Base-by-base conservation (phyloP, 2,113 vertebrate genomes). In the Laterallus jamaicensis region DNA sequence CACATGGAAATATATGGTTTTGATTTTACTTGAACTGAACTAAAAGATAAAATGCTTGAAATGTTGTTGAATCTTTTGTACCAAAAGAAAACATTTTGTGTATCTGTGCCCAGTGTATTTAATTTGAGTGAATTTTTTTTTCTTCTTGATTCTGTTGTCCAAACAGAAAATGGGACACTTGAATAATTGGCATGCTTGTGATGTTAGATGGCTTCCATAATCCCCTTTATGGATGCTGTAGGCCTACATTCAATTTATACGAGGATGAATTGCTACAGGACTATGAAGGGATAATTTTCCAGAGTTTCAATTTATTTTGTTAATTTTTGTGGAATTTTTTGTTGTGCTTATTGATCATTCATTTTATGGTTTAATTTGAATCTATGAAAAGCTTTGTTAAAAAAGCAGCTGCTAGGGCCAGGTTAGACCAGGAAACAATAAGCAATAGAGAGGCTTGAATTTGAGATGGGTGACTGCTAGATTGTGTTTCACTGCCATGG, bases 1-100 rank as follows among this genome's bases (percentile, higher is more conserved):
- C 44, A 89, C 20, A 47, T 14, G 16, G 70, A 83, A 75, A 82
- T 39, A 84, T 83, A 55, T 93, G 31, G 26, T 9, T 75, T 49
- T 94, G 68, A 77, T 96, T 95, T 95, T 79, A 90, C 47, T 90
- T 77, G 76, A 79, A 89, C 19, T 32, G 80, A 91, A 52, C 58
- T 49, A 67, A 74, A 74, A 87, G 47, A 60, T 31, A 62, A 58
- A 91, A 44, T 50, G 19, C 26, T 86, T 93, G 37, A 79, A 93
- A 81, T 67, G n/a, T 64, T 49, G 26, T 64, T 55, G 82, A 92
- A 75, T 47, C 5, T 82, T 83, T 77, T 74, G 32, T 63, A 60
- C 11, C 16, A 88, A 68, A 69, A 64, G 35, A 91, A 90, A 91
- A 40, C 31, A 37, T 54, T 35, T 83, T 87, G 11, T 71, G 28